These are phyloP conservation scores for Apoda limacodes DNA, from an alignment of 2,888 invertebrate genomes.

Conservation along the genomic window DNA sequence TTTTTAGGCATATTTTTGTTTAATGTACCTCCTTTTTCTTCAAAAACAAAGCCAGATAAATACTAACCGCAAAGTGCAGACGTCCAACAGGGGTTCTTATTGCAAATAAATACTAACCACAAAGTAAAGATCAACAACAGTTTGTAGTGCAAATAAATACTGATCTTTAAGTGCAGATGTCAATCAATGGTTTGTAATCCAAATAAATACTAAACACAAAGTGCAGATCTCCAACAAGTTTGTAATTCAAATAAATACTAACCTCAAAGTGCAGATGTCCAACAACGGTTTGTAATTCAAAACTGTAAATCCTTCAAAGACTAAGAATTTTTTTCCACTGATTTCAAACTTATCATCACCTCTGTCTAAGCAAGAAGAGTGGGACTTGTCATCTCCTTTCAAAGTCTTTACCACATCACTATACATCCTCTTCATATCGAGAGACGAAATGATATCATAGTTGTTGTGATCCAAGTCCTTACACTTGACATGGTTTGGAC, in stretches of 20 bases:
- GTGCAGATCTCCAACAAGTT: not conserved
- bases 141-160: not conserved
- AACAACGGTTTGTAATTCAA: slow-evolving; percentile 76
- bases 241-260: slow-evolving; percentile 14
- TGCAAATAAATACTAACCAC: no score
- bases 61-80: no score
- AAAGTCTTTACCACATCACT: slow-evolving; percentile 64
- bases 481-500: slow-evolving; percentile 73
- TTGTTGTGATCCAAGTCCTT: slow-evolving; percentile 78
- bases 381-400: slow-evolving; percentile 20
- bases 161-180: not conserved
- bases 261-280: slow-evolving; percentile 74
- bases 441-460: slow-evolving; percentile 77
- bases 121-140: not conserved
- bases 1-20: no score
- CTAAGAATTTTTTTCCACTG: slow-evolving; percentile 61
- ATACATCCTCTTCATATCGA: slow-evolving; percentile 81
- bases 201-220: not conserved
- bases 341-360: slow-evolving; percentile 17
- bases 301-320: slow-evolving; percentile 83
- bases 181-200: slow-evolving; percentile 1
- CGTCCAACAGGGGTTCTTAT: no score
- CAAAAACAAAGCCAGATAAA: no score
- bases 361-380: slow-evolving; percentile 4
- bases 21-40: no score